Conservation (phyloP, 2,113 vertebrate species). For the Emydura subglobosa region DNA sequence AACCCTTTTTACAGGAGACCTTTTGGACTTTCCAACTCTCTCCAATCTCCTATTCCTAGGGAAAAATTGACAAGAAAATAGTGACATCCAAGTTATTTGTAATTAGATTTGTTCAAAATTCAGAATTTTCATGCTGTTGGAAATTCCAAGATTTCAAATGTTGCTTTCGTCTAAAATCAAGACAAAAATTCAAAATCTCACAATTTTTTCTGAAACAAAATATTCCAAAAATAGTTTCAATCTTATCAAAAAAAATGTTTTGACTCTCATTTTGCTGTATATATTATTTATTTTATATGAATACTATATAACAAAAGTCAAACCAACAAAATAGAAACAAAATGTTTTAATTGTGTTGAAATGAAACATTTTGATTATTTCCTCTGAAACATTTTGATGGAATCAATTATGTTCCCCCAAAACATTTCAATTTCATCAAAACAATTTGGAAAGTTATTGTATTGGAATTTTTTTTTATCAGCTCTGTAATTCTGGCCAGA, state of each 20-base stretch:
- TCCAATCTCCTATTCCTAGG: not conserved
- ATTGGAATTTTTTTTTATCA: conserved; percentile 9
- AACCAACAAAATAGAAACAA: conserved; percentile 17
- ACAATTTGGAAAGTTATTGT: conserved; percentile 14
- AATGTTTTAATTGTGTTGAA: conserved; percentile 52
- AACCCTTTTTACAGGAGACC: not conserved
- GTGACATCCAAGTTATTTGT: not conserved
- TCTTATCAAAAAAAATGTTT: not conserved
- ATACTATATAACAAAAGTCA: not conserved
- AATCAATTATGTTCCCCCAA: conserved; percentile 37
- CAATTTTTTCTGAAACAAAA: not conserved
- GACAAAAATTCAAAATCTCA: not conserved
- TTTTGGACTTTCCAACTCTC: not conserved
- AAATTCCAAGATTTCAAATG: not conserved
- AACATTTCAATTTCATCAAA: not conserved
- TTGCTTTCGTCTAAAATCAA: not conserved
- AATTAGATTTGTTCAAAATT: not conserved
- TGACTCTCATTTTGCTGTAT: not conserved
- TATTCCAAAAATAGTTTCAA: not conserved
- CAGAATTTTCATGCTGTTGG: not conserved
- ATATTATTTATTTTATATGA: not conserved
- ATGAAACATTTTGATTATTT: conserved; percentile 47
- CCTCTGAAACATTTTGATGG: conserved; percentile 42
- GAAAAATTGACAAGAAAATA: not conserved
- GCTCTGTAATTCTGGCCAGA: conserved; percentile 43